Base-by-base conservation (phyloP, 2,113 vertebrate species). In the Cryptomyrus ogoouensis region DNA sequence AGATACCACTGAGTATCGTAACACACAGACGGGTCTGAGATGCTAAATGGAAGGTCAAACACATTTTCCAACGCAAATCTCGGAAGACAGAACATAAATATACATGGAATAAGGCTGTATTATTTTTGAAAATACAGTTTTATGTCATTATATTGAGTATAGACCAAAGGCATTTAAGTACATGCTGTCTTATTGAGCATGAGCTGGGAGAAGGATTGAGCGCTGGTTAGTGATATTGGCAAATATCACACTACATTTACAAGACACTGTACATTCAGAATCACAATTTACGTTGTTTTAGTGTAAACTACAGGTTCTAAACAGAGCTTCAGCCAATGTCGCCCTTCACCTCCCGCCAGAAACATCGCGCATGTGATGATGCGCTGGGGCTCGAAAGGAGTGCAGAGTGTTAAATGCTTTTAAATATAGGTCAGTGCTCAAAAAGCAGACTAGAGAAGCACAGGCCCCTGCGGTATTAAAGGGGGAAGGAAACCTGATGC, bases 371-470 rank as follows among this genome's bases (percentile, higher is more conserved):
- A 39, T 66, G 27, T 35, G 56, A 74, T 5, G 74, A 86, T 83
- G 42, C 84, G 53, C 66, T 90, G 13, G 9, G 50, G 92, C 88
- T 27, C 92, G 90, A 90, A 90, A n/a, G 91, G 93, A 91, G 93
- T 91, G 95, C 94, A 93, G 94, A 96, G 96, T 96, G 96, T 96
- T 96, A 95, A 96, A 95, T 93, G 92, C 92, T 93, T 96, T 96
- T 97, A 96, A 98, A 98, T 97, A 97, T 97, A 98, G 96, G 95
- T 92, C 92, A 95, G 96, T 95, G 95, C 94, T 97, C 97, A 97
- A 98, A 98, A 99, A 97, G 95, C 95, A 95, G 97, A 96, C 94
- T 91, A 95, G 96, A 97, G 97, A 97, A 96, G 98, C 97, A 97
- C 95, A 95, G 92, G 93, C 95, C 93, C 93, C 91, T 89, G 93